phyloP scores from a whole-genome alignment of 1,140 invertebrate genomes.

The Medauroidea extradentata region DNA sequence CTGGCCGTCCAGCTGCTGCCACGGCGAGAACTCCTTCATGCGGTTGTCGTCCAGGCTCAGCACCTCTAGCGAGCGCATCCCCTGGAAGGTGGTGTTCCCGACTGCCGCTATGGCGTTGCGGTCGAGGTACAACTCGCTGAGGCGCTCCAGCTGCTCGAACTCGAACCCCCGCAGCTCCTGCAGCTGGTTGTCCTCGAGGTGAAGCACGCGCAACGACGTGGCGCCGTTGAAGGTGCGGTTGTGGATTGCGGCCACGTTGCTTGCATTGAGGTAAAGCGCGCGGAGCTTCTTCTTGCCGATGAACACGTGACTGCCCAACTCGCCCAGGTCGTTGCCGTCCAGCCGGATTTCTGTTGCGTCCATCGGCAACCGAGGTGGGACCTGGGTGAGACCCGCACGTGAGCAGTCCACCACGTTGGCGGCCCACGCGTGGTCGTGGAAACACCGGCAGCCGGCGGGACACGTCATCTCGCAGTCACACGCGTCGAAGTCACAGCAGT shows the following conservation, averaged over 20 bases:
- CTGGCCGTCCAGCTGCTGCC: conserved; percentile 50
- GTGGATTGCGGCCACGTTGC: conserved; percentile 45
- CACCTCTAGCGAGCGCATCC: conserved; percentile 44
- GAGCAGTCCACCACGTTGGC: conserved; percentile 53
- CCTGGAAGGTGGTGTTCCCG: conserved; percentile 46
- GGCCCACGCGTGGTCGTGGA: conserved; percentile 49
- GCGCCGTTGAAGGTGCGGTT: conserved; percentile 55
- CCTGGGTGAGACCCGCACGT: conserved; percentile 33
- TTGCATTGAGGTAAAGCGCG: conserved; percentile 48
- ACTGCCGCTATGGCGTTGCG: conserved; percentile 46
- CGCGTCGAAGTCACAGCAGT: conserved; percentile 59
- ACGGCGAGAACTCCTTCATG: conserved; percentile 46
- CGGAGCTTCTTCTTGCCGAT: conserved; percentile 52
- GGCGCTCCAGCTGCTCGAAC: conserved; percentile 46
- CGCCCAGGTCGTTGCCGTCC: conserved; percentile 49
- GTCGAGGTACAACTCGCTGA: conserved; percentile 49
- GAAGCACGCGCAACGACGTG: conserved; percentile 42
- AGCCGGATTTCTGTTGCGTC: conserved; percentile 53
- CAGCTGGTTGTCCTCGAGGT: conserved; percentile 49
- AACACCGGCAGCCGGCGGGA: conserved; percentile 50
- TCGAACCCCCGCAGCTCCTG: conserved; percentile 48
- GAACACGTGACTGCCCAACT: conserved; percentile 49
- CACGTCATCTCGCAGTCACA: conserved; percentile 56
- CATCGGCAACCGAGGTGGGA: conserved; percentile 52
- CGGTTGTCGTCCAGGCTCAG: conserved; percentile 48